Evolutionary conservation across 2,113 vertebrate species (phyloP), one percentile per base, ranked within the genome.

Genomic region (Tamias sibiricus): DNA sequence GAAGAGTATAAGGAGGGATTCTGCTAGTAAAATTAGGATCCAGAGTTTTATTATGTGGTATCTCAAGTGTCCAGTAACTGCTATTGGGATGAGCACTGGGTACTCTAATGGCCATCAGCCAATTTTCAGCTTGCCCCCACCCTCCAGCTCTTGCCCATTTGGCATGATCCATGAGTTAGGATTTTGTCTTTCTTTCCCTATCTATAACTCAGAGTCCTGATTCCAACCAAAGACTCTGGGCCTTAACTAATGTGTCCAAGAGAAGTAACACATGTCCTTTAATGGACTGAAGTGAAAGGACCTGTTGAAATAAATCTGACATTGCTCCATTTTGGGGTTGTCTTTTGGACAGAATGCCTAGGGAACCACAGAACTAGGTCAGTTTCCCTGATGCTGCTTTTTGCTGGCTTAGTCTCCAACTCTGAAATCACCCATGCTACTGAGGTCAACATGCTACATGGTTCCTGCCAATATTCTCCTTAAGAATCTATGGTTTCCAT

Each of bases 401-500:
- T 37, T 87, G 89, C 6, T 44, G n/a, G 72, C 12, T 26, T 40
- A 47, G 2, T 68, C 20, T n/a, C 9, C 7, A 79, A 19, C 3
- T 72, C 17, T 24, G 59, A 12, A 59, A 37, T 62, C 54, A 80
- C 1, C 6, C 9, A 47, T 76, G 30, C 24, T 62, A 17, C 49
- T 66, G 62, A 77, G 9, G 93, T 22, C 59, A 54, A 57, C 7
- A 2, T 24, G 20, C 20, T 37, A 72, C 10, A 13, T 77, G 8
- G 0, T 86, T 84, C 94, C 47, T 62, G n/a, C 6, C 40, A 49
- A 47, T 88, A 52, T 24, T 87, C 6, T 88, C n/a, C 13, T 93
- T 37, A 82, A 74, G 47, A 96, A 91, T 85, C 28, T 8, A 71
- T 62, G 11, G 40, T 92, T 92, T 94, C 57, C 28, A 62, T 37